Evolutionary conservation across 2,113 vertebrate species (phyloP).

Genomic region (Raphicerus campestris): DNA sequence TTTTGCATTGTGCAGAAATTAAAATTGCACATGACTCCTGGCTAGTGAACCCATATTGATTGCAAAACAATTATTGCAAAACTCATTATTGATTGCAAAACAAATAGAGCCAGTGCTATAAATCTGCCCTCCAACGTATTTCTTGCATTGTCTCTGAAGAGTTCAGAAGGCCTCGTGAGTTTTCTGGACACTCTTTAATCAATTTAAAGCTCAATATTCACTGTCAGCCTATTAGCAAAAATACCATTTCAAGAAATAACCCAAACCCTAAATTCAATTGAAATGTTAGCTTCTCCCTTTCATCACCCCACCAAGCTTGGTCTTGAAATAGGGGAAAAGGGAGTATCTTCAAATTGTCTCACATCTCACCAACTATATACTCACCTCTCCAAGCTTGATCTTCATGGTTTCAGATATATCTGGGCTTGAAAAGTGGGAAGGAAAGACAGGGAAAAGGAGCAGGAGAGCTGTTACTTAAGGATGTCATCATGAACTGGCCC

Average conservation of each 20-base stretch:
- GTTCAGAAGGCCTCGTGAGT: not conserved
- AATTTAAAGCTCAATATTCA: not conserved
- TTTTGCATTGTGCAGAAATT: not conserved
- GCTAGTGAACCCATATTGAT: not conserved
- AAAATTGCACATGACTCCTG: not conserved
- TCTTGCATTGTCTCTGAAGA: not conserved
- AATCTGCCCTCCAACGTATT: not conserved
- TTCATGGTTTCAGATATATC: not conserved
- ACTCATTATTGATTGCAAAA: not conserved
- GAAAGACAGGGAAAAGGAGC: not conserved
- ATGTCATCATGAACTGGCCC: not conserved
- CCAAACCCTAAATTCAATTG: not conserved
- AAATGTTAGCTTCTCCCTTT: not conserved
- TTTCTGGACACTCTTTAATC: not conserved
- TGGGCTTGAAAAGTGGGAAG: not conserved
- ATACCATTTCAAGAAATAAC: not conserved
- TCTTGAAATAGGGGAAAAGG: not conserved
- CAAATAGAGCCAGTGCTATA: not conserved
- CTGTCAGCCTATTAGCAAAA: not conserved
- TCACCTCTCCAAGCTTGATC: not conserved
- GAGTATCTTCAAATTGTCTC: not conserved
- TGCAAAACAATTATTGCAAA: not conserved
- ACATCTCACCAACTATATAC: not conserved
- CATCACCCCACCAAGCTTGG: not conserved
- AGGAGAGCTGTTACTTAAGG: not conserved